Evolutionary conservation across 1,140 invertebrate genomes (phyloP).

Genomic region (Panagrolaimus sp.): DNA sequence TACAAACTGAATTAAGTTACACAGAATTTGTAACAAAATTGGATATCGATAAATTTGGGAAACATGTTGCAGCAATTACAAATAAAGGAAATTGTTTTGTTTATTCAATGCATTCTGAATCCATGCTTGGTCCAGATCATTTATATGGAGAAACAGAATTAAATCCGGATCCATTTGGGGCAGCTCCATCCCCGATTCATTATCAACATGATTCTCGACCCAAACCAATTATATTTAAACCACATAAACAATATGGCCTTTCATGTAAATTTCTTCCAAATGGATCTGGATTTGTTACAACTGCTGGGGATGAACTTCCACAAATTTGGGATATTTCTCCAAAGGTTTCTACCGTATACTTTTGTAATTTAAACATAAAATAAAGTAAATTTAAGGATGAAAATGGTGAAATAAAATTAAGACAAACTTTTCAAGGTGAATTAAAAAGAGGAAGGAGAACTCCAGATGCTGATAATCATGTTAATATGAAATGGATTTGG

Average conservation of each 20-base stretch:
- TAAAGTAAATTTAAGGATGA: no score
- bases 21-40: slow-evolving; percentile 40
- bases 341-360: neutral
- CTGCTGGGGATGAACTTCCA: slow-evolving; percentile 16
- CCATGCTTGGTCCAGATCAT: no score
- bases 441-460: no score
- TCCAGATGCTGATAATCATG: no score
- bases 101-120: slow-evolving; percentile 20
- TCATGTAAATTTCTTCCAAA: slow-evolving; percentile 15
- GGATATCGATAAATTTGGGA: slow-evolving; percentile 38
- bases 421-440: no score
- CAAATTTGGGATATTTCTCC: slow-evolving; percentile 11
- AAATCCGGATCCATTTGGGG: no score
- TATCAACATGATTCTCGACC: no score
- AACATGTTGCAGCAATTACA: slow-evolving; percentile 45
- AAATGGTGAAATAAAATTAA: no score
- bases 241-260: neutral
- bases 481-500: no score
- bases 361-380: neutral
- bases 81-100: slow-evolving; percentile 45
- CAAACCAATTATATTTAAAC: neutral
- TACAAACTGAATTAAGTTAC: slow-evolving; percentile 36
- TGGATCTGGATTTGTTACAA: slow-evolving; percentile 15
- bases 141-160: no score
- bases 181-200: no score